Evolutionary conservation across 2,888 invertebrate species (phyloP).

Genomic region (Xestoiulus laeticollis): DNA sequence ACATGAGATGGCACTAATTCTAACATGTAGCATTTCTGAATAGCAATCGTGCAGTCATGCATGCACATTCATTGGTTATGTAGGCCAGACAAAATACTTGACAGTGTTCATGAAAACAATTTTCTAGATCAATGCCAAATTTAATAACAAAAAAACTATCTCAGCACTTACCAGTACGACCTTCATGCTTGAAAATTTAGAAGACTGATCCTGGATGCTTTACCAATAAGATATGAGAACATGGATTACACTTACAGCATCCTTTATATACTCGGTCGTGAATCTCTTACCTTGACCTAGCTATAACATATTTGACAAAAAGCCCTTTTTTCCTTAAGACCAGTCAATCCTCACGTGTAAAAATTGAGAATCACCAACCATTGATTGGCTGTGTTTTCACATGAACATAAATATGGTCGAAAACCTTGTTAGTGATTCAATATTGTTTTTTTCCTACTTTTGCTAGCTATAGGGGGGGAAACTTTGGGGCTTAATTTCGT

Average conservation of each 20-base stretch:
- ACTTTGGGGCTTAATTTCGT: conserved; percentile 2
- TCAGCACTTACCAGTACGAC: conserved; percentile 43
- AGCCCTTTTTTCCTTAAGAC: conserved; percentile 14
- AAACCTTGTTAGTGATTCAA: conserved; percentile 45
- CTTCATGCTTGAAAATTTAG: conserved; percentile 34
- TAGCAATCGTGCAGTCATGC: neutral
- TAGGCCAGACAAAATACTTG: neutral
- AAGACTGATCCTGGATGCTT: conserved; percentile 34
- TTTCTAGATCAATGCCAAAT: conserved; percentile 46
- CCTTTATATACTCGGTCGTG: conserved; percentile 45
- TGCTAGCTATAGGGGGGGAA: neutral
- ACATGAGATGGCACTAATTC: too few relatives aligned
- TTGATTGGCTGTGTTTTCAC: neutral
- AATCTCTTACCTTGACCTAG: conserved; percentile 50
- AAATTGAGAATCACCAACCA: conserved; percentile 30
- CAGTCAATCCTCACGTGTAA: conserved; percentile 29
- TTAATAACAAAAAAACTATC: neutral
- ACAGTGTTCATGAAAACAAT: conserved; percentile 36
- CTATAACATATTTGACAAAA: conserved; percentile 11
- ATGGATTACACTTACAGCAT: conserved; percentile 4
- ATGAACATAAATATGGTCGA: neutral
- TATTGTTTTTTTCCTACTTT: neutral
- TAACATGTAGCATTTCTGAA: neutral
- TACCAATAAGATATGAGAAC: conserved; percentile 2
- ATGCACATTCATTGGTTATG: neutral